Conservation (phyloP, 2,888 invertebrate genomes). For the Rhorus exstirpatorius region DNA sequence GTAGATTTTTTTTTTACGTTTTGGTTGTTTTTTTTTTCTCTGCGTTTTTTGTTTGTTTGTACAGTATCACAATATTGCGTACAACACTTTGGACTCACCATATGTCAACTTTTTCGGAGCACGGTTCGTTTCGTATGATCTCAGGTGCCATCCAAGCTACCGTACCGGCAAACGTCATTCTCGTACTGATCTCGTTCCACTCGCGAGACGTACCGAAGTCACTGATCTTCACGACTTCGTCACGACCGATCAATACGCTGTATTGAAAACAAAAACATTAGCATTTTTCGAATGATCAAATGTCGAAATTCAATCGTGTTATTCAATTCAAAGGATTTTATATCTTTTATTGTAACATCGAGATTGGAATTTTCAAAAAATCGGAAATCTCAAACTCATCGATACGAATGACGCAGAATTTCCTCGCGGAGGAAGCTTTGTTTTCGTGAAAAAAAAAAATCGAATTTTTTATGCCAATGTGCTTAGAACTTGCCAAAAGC, state of each 20-base stretch:
- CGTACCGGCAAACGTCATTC: conserved; percentile 99
- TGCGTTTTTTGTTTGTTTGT: not conserved
- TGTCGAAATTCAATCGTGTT: no score
- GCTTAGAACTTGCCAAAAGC: no score
- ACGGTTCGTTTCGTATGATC: conserved; percentile 98
- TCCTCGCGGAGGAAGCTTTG: no score
- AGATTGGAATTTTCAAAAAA: no score
- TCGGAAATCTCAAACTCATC: no score
- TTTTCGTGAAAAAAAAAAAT: no score
- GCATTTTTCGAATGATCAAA: no score
- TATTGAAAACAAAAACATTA: conserved; percentile 72
- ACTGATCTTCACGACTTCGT: conserved; percentile 96
- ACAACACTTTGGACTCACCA: conserved; percentile 88
- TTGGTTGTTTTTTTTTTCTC: conserved; percentile 2
- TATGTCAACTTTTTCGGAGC: conserved; percentile 99
- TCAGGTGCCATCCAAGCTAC: conserved; percentile 99
- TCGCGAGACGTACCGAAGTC: conserved; percentile 99
- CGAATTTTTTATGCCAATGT: no score
- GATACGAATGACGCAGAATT: no score
- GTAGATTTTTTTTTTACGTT: not conserved
- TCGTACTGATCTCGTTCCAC: conserved; percentile 97
- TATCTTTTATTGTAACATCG: no score
- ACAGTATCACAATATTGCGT: conserved; percentile 11
- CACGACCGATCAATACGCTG: conserved; percentile 94
- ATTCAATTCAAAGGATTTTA: no score